These are phyloP conservation scores for Eumacrocentrus americanus DNA, from an alignment of 2,888 invertebrate species.

Conservation along the genomic window DNA sequence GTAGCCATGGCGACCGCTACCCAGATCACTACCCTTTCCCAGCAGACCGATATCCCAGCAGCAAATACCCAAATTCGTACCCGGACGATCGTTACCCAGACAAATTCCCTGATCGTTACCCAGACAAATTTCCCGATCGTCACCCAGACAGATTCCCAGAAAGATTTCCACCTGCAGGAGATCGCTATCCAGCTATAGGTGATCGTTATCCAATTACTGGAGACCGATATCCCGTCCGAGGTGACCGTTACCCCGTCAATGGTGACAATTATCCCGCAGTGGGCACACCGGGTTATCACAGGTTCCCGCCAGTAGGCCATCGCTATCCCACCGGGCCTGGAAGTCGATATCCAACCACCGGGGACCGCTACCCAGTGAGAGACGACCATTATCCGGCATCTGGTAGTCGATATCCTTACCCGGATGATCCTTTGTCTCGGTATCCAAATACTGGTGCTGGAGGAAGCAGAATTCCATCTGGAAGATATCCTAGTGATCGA, in stretches of 20 bases:
- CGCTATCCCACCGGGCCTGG: slow-evolving; percentile 34
- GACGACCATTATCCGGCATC: slow-evolving; percentile 61
- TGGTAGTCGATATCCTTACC: slow-evolving; percentile 47
- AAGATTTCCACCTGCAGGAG: slow-evolving; percentile 49
- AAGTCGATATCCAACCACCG: slow-evolving; percentile 55
- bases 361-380: slow-evolving; percentile 62
- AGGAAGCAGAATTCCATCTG: slow-evolving; percentile 60
- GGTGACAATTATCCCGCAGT: slow-evolving; percentile 63
- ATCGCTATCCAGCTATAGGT: slow-evolving; percentile 53
- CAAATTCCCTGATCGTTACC: slow-evolving; percentile 33
- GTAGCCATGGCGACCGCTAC: slow-evolving; percentile 47
- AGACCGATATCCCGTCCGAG: slow-evolving; percentile 61
- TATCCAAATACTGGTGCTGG: slow-evolving; percentile 47
- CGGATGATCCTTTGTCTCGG: slow-evolving; percentile 51
- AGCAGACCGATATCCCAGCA: slow-evolving; percentile 34
- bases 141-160: slow-evolving; percentile 48
- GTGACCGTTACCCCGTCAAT: slow-evolving; percentile 63
- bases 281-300: slow-evolving; percentile 55
- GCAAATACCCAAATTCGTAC: slow-evolving; percentile 39
- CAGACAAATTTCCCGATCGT: slow-evolving; percentile 56
- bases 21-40: slow-evolving; percentile 37
- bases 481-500: slow-evolving; percentile 65
- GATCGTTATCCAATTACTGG: slow-evolving; percentile 59
- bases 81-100: slow-evolving; percentile 37
- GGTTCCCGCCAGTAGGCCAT: slow-evolving; percentile 52